phyloP scores from a whole-genome alignment of 2,113 vertebrate species.

The Kobus ellipsiprymnus region DNA sequence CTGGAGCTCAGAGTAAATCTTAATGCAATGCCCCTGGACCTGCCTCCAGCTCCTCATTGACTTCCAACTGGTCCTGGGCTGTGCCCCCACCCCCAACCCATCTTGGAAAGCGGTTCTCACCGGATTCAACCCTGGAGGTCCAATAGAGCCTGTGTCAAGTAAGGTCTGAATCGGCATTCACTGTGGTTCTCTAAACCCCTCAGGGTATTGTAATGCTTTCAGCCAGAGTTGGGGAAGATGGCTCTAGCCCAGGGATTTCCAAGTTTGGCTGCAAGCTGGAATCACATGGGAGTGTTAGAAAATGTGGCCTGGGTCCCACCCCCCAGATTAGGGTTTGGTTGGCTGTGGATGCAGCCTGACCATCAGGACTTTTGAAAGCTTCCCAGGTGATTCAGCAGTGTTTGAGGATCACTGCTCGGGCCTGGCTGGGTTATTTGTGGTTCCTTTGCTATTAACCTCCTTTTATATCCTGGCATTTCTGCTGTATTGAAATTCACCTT shows the following conservation, averaged over 20 bases:
- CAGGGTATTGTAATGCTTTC: too few species aligned
- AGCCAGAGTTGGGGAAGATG: neutral
- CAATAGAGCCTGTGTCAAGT: accelerated
- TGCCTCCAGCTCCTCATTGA: neutral
- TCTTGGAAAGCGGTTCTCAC: neutral
- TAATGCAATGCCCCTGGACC: accelerated
- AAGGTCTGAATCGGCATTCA: neutral
- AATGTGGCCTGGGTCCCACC: neutral
- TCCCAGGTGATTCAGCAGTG: neutral
- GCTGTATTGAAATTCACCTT: neutral
- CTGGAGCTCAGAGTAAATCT: neutral
- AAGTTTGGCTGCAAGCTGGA: neutral
- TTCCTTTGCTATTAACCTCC: neutral
- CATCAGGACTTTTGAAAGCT: neutral
- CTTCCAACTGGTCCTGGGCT: neutral
- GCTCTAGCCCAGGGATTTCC: neutral
- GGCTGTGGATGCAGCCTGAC: neutral
- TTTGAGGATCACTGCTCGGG: neutral
- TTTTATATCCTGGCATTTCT: neutral
- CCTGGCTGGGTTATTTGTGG: neutral
- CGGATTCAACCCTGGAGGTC: neutral
- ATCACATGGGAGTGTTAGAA: neutral
- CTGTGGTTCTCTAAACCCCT: neutral
- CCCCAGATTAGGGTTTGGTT: too few species aligned
- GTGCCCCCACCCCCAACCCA: accelerated